Conservation (phyloP, 2,888 invertebrate species). For the Ashinkailepas kermadecensis region DNA sequence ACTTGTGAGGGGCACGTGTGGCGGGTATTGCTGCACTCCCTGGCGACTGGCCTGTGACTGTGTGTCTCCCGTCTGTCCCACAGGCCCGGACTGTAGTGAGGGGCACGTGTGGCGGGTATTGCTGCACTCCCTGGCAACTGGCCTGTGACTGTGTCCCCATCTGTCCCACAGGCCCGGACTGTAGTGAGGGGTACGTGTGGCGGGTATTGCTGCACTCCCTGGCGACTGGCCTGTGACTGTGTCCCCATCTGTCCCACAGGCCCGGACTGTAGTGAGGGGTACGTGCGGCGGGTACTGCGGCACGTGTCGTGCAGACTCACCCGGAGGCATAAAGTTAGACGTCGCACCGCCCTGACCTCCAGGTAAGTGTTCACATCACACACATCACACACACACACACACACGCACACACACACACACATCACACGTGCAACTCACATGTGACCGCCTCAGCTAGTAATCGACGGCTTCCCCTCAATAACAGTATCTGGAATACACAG, state of each 20-base stretch:
- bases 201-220: conserved; percentile 57
- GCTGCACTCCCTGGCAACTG: conserved; percentile 46
- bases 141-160: not conserved
- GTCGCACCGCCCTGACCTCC: conserved; percentile 35
- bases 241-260: conserved; percentile 42
- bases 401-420: no score
- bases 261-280: conserved; percentile 51
- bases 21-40: conserved; percentile 59
- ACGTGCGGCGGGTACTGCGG: conserved; percentile 68
- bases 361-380: not conserved
- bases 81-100: conserved; percentile 51
- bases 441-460: no score
- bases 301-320: conserved; percentile 46
- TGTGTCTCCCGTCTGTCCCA: conserved; percentile 33
- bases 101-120: conserved; percentile 65
- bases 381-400: no score
- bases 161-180: conserved; percentile 47
- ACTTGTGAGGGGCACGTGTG: no score
- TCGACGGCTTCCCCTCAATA: no score
- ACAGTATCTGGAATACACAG: no score
- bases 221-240: no score
- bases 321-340: conserved; percentile 37
- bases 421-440: no score
- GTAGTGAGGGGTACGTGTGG: conserved; percentile 58
- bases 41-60: no score